Percentiles rank a stretch among this genome's conserved stretches.
phyloP scores from a whole-genome alignment of 2,113 vertebrate genomes.

The Pimephales promelas region DNA sequence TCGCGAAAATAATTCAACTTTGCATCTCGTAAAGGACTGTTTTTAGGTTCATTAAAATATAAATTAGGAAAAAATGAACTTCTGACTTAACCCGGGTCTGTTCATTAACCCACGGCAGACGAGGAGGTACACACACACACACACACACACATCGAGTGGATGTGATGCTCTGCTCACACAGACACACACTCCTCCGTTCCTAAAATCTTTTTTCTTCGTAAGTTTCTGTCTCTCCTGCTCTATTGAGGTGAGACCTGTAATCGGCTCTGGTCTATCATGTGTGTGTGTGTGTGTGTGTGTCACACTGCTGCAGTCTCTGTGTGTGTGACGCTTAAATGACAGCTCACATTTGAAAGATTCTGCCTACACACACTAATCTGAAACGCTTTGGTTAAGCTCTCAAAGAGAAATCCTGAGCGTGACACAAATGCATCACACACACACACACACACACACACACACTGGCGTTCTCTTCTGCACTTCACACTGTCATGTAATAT shows the following conservation, averaged over 20 bases:
- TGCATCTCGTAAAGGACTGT: too few species aligned
- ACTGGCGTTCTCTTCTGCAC: not conserved
- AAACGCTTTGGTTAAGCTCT: slow-evolving; percentile 54
- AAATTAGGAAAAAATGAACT: too few species aligned
- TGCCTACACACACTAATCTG: slow-evolving; percentile 55
- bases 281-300: not conserved
- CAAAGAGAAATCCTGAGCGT: slow-evolving; percentile 47
- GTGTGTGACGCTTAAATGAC: slow-evolving; percentile 59
- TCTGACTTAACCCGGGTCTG: not conserved
- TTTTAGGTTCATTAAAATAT: too few species aligned
- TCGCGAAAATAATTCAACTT: too few species aligned
- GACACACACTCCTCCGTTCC: not conserved
- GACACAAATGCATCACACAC: slow-evolving; percentile 9
- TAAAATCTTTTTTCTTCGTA: not conserved
- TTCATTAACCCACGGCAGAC: not conserved
- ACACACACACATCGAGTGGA: not conserved
- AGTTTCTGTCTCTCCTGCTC: slow-evolving; percentile 42
- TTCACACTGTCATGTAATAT: slow-evolving; percentile 21
- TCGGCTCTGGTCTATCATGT: slow-evolving; percentile 43
- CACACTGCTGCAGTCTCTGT: slow-evolving; percentile 45
- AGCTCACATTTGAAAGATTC: slow-evolving; percentile 53
- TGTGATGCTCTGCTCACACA: not conserved
- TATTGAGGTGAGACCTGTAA: slow-evolving; percentile 56
- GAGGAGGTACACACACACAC: not conserved
- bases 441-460: not conserved